Conservation (phyloP, 2,888 invertebrate species). For the Hirtodrosophila cameraria region DNA sequence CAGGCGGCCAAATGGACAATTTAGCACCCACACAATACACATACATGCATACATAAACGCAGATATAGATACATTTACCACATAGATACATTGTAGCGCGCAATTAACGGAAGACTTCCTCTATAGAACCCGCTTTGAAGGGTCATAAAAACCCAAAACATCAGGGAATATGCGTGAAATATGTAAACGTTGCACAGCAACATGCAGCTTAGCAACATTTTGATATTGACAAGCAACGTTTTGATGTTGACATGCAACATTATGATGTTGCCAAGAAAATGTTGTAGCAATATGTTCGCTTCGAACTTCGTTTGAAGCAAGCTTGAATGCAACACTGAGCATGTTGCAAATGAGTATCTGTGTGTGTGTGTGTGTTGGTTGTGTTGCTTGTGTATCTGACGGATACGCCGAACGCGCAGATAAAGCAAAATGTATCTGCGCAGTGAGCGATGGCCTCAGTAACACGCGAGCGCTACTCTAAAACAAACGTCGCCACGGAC, state of each 20-base stretch:
- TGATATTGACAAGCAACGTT: slow-evolving; percentile 38
- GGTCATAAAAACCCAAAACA: slow-evolving; percentile 32
- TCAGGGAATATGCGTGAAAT: slow-evolving; percentile 13
- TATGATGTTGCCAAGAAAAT: slow-evolving; percentile 27
- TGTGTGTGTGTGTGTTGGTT: slow-evolving; percentile 1
- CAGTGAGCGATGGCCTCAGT: slow-evolving; percentile 77
- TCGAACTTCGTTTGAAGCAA: slow-evolving; percentile 38
- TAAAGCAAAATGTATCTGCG: slow-evolving; percentile 81
- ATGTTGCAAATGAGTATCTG: slow-evolving; percentile 3
- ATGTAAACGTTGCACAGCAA: slow-evolving; percentile 47
- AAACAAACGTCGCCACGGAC: slow-evolving; percentile 66
- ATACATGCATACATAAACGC: too few relatives aligned
- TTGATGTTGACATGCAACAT: slow-evolving; percentile 44
- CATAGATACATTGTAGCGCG: slow-evolving; percentile 39
- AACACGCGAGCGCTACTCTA: slow-evolving; percentile 81
- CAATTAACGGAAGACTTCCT: slow-evolving; percentile 49
- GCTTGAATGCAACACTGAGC: not conserved
- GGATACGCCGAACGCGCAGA: slow-evolving; percentile 62
- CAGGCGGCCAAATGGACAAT: slow-evolving; percentile 31
- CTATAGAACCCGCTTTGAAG: slow-evolving; percentile 9
- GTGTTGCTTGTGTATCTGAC: slow-evolving; percentile 53
- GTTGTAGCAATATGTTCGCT: slow-evolving; percentile 1
- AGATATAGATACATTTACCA: slow-evolving; percentile 9
- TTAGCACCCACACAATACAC: slow-evolving; percentile 63
- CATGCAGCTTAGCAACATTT: slow-evolving; percentile 27